Percentiles rank a stretch among this genome's conserved stretches.
Conservation (phyloP, 2,113 vertebrate species). For the Macaca fascicularis region DNA sequence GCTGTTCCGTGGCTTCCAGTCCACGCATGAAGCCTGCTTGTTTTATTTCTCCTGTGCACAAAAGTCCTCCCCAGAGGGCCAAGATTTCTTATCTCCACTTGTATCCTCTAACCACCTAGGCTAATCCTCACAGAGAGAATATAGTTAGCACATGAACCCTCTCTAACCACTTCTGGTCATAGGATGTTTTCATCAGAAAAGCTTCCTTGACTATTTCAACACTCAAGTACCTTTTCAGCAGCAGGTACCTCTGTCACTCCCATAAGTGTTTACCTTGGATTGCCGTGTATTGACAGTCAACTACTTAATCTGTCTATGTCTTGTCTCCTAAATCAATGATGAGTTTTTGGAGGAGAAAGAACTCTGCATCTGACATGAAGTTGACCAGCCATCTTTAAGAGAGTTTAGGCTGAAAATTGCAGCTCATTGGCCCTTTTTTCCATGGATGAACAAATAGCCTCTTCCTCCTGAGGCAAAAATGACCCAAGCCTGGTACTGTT, state of each 20-base stretch:
- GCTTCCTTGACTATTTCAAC: background rate
- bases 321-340: background rate
- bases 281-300: background rate
- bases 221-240: background rate
- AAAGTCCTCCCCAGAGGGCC: background rate
- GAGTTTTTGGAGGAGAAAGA: background rate
- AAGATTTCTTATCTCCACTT: background rate
- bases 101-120: background rate
- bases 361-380: background rate
- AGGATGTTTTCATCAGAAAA: background rate
- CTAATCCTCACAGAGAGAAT: background rate
- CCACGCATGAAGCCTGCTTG: background rate
- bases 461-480: conserved; percentile 19
- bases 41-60: background rate
- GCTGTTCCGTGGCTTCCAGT: background rate
- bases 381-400: background rate
- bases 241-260: background rate
- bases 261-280: background rate
- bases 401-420: background rate
- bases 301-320: background rate
- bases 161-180: background rate
- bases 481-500: background rate
- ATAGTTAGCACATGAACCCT: background rate
- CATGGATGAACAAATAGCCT: background rate
- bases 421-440: background rate